Conservation (phyloP, 1,140 invertebrate species). For the Eumaeus atala region DNA sequence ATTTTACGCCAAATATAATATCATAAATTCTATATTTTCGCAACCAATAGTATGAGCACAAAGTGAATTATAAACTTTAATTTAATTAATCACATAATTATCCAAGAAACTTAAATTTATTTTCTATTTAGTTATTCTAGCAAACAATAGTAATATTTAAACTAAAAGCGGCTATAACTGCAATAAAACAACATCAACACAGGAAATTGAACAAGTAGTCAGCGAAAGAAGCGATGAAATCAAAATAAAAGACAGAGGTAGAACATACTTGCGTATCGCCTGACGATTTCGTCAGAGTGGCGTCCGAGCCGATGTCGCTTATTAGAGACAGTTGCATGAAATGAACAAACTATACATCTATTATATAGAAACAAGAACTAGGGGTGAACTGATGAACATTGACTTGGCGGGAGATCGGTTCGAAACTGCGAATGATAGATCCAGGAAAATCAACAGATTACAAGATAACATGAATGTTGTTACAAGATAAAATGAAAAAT, state of each 20-base stretch:
- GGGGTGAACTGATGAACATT: constrained; percentile 9
- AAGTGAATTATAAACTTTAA: background rate
- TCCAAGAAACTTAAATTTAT: background rate
- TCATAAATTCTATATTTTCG: no score
- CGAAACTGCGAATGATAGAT: constrained; percentile 13
- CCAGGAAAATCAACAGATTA: background rate
- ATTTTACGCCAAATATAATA: no score
- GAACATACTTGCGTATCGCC: constrained; percentile 65
- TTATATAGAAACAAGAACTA: constrained; percentile 39
- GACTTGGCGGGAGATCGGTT: constrained; percentile 19
- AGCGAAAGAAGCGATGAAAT: constrained; percentile 25
- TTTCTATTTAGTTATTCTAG: background rate
- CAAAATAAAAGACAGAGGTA: constrained; percentile 25
- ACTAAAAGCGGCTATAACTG: background rate
- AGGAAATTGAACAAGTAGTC: constrained; percentile 17
- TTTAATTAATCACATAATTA: background rate
- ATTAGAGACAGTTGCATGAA: constrained; percentile 72
- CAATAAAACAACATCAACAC: constrained; percentile 11
- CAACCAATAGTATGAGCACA: no score
- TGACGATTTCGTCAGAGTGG: constrained; percentile 63
- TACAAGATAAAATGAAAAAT: no score
- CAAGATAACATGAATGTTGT: background rate
- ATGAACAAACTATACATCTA: constrained; percentile 72
- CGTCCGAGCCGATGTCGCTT: constrained; percentile 67
- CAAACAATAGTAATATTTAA: background rate